phyloP scores from a whole-genome alignment of 2,797 vertebrate genomes.

The Neosalanx taihuensis region DNA sequence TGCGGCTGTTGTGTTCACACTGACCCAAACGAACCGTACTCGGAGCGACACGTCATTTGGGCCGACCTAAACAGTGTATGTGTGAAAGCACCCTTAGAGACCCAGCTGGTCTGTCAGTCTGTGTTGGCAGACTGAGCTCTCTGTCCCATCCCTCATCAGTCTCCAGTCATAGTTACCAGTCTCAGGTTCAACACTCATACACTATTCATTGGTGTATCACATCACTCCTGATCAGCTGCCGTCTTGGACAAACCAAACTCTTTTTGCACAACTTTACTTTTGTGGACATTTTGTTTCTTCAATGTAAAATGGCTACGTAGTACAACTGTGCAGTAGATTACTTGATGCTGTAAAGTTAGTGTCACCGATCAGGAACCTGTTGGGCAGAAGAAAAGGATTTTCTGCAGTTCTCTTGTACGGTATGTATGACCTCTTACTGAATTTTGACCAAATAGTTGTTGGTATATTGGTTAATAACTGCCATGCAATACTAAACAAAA shows the following conservation, averaged over 20 bases:
- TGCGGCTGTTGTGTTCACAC: no score
- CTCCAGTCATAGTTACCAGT: conserved; percentile 73
- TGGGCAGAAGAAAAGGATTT: conserved; percentile 23
- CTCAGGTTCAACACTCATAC: conserved; percentile 83
- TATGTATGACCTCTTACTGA: conserved; percentile 49
- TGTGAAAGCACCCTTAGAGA: no score
- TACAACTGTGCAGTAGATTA: conserved; percentile 17
- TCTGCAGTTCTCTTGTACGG: conserved; percentile 53
- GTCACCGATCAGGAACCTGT: conserved; percentile 31
- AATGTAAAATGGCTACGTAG: conserved; percentile 61
- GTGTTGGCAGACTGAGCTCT: conserved; percentile 50
- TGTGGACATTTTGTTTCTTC: conserved; percentile 58
- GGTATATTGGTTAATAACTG: no score
- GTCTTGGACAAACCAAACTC: conserved; percentile 66
- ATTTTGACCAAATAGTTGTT: background rate
- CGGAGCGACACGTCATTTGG: no score
- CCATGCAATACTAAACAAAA: no score
- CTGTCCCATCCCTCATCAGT: conserved; percentile 67
- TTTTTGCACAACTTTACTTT: conserved; percentile 67
- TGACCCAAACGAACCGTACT: no score
- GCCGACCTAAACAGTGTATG: no score
- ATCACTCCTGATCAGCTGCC: conserved; percentile 72
- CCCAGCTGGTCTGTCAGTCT: conserved; percentile 12
- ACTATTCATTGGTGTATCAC: conserved; percentile 85
- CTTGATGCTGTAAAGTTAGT: conserved; percentile 28